These are phyloP conservation scores for Galagoides demidoff DNA, from an alignment of 2,797 vertebrate species.

Conservation along the genomic window DNA sequence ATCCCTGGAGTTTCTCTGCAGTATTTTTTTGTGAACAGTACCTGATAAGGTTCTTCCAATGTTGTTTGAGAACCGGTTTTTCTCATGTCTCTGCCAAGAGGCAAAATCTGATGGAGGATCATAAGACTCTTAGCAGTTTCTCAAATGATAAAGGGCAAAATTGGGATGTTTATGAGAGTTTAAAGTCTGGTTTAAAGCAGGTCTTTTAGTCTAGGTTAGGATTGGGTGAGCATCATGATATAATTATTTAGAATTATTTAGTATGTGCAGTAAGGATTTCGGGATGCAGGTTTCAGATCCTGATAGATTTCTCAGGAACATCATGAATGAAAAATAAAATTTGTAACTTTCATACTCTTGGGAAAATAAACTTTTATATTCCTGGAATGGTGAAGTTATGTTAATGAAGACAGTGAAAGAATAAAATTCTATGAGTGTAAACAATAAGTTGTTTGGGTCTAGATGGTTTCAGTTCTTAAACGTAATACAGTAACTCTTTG, in stretches of 20 bases:
- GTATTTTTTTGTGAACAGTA: background rate
- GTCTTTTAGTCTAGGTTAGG: background rate
- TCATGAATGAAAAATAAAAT: background rate
- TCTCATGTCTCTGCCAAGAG: background rate
- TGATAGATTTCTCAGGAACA: constrained; percentile 4
- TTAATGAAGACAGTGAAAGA: background rate
- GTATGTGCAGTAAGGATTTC: background rate
- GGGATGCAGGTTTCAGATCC: background rate
- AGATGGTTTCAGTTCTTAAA: background rate
- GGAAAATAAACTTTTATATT: constrained; percentile 4
- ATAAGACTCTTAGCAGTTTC: background rate
- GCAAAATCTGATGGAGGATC: background rate
- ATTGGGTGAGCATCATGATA: background rate
- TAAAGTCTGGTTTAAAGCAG: background rate
- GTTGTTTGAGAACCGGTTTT: background rate
- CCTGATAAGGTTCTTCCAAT: background rate
- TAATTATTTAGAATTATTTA: background rate
- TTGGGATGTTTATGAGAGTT: background rate
- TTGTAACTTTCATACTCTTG: background rate
- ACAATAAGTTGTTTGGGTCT: background rate
- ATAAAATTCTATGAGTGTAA: background rate
- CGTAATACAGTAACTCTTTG: background rate
- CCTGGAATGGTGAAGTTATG: background rate
- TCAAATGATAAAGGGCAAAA: background rate
- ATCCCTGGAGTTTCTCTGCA: background rate